These are phyloP conservation scores for Echeneis naucrates DNA, from an alignment of 2,797 vertebrate species.

Conservation along the genomic window DNA sequence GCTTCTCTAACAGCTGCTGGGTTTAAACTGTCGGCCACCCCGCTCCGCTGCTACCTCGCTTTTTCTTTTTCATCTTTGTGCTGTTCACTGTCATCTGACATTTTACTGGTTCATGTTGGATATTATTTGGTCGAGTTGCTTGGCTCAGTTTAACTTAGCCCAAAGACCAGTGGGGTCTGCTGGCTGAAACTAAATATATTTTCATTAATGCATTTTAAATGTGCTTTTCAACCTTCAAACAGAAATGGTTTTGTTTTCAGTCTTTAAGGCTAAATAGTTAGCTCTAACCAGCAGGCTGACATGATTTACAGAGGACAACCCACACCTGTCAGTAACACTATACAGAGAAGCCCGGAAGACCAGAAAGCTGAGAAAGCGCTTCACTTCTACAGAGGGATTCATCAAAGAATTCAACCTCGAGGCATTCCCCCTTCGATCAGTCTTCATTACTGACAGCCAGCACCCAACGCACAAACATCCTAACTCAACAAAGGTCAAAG, in stretches of 20 bases:
- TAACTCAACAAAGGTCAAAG: conserved; percentile 20
- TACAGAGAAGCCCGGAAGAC: conserved; percentile 44
- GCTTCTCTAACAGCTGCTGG: background rate
- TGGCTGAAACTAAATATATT: too few relatives aligned
- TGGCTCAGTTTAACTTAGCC: background rate
- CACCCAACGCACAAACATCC: conserved; percentile 45
- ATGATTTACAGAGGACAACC: conserved; percentile 51
- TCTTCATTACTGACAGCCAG: conserved; percentile 54
- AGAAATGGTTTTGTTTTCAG: too few relatives aligned
- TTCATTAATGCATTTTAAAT: too few relatives aligned
- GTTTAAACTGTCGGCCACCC: background rate
- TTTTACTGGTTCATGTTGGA: background rate
- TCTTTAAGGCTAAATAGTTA: too few relatives aligned
- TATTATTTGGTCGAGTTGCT: background rate
- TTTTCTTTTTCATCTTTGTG: background rate
- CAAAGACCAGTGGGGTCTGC: background rate
- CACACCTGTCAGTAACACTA: conserved; percentile 62
- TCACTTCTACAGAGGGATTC: conserved; percentile 43
- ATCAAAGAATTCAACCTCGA: conserved; percentile 9
- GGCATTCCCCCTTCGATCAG: conserved; percentile 42
- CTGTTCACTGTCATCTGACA: conserved; percentile 26
- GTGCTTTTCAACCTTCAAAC: too few relatives aligned
- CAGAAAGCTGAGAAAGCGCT: conserved; percentile 26
- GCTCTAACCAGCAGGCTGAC: background rate
- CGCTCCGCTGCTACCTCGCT: background rate